Conservation (phyloP, 2,797 vertebrate genomes). For the Agapornis canus region DNA sequence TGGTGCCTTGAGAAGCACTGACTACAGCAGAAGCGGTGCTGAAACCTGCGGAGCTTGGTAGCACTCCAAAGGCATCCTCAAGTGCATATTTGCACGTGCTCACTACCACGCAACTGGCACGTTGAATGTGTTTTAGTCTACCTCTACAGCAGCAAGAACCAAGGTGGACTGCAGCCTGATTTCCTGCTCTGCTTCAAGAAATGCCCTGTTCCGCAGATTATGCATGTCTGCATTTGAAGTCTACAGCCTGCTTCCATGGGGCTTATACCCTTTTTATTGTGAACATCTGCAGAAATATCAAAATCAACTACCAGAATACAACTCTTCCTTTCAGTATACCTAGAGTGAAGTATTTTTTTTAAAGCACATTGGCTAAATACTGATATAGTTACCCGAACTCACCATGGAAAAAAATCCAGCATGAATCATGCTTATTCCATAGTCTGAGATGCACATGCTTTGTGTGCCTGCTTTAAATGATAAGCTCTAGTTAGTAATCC, state of each 20-base stretch:
- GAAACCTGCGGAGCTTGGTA: not conserved
- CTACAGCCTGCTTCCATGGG: not conserved
- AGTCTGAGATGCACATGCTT: not conserved
- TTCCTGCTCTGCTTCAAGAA: not conserved
- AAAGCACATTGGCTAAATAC: not conserved
- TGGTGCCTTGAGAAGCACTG: not conserved
- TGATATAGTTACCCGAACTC: not conserved
- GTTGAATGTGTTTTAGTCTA: not conserved
- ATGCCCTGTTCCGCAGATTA: not conserved
- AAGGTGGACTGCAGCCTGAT: not conserved
- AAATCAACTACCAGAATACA: not conserved
- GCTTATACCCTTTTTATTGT: not conserved
- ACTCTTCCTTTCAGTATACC: not conserved
- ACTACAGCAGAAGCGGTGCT: not conserved
- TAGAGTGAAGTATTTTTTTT: not conserved
- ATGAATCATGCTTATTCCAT: not conserved
- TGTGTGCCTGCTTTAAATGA: not conserved
- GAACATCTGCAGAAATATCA: not conserved
- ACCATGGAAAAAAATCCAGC: not conserved
- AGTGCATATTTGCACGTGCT: not conserved
- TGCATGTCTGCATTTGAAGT: not conserved
- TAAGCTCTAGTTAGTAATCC: not conserved
- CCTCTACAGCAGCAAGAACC: not conserved
- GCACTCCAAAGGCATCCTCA: not conserved
- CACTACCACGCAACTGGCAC: not conserved